These are phyloP conservation scores for Entelurus aequoreus DNA, from an alignment of 2,113 vertebrate species.

Conservation along the genomic window DNA sequence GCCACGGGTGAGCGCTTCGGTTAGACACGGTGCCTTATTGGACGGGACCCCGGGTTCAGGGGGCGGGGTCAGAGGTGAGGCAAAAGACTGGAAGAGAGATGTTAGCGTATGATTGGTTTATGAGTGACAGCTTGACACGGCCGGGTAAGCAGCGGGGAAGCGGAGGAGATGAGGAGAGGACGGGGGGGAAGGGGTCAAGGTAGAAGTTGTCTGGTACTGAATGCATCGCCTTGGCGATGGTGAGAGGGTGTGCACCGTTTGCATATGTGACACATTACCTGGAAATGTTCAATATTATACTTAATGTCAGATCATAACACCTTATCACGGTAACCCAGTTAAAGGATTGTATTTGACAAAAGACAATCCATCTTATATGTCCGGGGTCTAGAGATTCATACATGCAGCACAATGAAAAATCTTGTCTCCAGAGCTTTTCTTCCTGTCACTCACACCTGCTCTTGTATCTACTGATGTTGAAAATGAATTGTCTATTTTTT, in stretches of 20 bases:
- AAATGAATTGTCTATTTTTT: too few species aligned
- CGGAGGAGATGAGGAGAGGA: not conserved
- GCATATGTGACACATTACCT: not conserved
- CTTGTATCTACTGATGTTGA: too few species aligned
- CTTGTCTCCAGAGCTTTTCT: too few species aligned
- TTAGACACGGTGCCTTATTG: slow-evolving; percentile 56
- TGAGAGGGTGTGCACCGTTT: not conserved
- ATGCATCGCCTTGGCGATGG: slow-evolving; percentile 15
- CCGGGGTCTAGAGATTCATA: too few species aligned
- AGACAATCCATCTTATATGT: too few species aligned
- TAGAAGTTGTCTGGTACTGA: slow-evolving; percentile 8
- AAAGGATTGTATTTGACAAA: too few species aligned
- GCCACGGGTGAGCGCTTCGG: slow-evolving; percentile 44
- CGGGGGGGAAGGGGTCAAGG: slow-evolving; percentile 37
- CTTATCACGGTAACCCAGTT: too few species aligned
- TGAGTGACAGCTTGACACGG: slow-evolving; percentile 56
- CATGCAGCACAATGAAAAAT: too few species aligned
- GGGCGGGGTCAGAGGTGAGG: slow-evolving; percentile 51
- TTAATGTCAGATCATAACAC: too few species aligned
- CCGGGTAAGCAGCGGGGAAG: slow-evolving; percentile 22
- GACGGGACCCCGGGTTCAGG: slow-evolving; percentile 48
- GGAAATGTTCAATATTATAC: too few species aligned
- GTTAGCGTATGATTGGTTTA: slow-evolving; percentile 63
- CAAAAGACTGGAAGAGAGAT: slow-evolving; percentile 49
- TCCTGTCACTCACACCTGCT: too few species aligned